Base-by-base conservation (phyloP, 2,888 invertebrate genomes). In the Octodonta nipae region DNA sequence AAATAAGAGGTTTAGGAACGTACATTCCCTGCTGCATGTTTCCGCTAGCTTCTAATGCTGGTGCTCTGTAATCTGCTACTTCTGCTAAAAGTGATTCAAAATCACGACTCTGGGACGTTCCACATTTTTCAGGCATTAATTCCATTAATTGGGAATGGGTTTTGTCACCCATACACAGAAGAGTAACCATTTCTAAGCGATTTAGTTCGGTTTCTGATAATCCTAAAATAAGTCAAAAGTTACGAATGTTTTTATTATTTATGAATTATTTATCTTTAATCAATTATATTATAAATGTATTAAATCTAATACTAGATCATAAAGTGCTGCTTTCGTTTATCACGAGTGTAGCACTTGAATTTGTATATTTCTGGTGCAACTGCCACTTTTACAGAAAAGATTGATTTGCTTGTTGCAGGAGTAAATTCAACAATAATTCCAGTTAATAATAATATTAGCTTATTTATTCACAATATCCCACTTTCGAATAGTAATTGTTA, bases 61-160 rank as follows among this genome's bases (percentile, higher is more conserved):
- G 93, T 1, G 88, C 84, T 42, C 83, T 78, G 36, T 62, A 61
- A 45, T 61, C 60, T 2, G 63, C 62, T 12, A 59, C 62, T 67
- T 87, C 80, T 36, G 80, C 78, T 32, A 91, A 69, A 41, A 86
- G 78, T 31, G 78, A 73, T 57, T 89, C 89, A 54, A 91, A 89
- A 64, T 88, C 87, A 51, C 82, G 73, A 28, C 83, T 84, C 58
- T 85, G 85, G 12, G 84, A 80, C 49, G 83, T 86, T n/a, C 91
- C 91, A 42, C 89, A 91, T 13, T 89, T 71, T 64, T 95, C 95
- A 0, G 95, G 95, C 85, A 96, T 88, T 35, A 87, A 67, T 61
- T 95, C 95, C 62, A 89, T 77, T 28, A 96, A 68, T 57, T 93
- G 92, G 43, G 89, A 91, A 66, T 95, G 93, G 0, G 93, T 93